A percentile compares a stretch with the other conserved stretches of the same genome.
Conservation (phyloP, 1,140 invertebrate genomes). For the Drosophila sechellia region DNA sequence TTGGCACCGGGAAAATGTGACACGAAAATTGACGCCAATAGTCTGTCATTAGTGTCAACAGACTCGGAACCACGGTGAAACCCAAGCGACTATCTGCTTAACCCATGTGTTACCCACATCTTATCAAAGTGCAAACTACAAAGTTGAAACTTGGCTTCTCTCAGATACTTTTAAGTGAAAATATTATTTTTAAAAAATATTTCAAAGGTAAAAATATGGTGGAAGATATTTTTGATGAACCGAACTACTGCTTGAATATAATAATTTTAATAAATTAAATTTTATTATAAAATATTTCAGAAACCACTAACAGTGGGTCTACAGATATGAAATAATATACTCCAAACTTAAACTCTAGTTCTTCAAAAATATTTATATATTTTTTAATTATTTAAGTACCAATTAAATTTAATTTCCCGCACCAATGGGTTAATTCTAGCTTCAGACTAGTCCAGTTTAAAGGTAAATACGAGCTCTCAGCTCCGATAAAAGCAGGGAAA, state of each 20-base stretch:
- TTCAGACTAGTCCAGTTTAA: conserved; percentile 56
- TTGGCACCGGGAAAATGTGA: conserved; percentile 48
- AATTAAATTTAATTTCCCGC: neutral
- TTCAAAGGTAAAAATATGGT: too few relatives aligned
- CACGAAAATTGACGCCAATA: conserved; percentile 82
- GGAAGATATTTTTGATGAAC: too few relatives aligned
- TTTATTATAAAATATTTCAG: too few relatives aligned
- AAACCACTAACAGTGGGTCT: too few relatives aligned
- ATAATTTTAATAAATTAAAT: too few relatives aligned
- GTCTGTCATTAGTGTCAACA: conserved; percentile 79
- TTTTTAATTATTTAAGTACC: neutral
- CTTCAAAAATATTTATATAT: too few relatives aligned
- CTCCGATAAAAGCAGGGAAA: conserved; percentile 37
- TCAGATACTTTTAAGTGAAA: too few relatives aligned
- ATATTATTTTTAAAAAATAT: too few relatives aligned
- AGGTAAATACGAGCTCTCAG: conserved; percentile 48
- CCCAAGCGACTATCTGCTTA: conserved; percentile 31
- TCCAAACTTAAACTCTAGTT: too few relatives aligned
- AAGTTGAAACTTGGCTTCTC: neutral
- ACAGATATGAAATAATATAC: too few relatives aligned
- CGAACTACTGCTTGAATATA: too few relatives aligned
- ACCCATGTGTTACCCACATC: conserved; percentile 31
- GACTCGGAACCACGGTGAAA: conserved; percentile 11
- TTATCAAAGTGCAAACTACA: conserved; percentile 15
- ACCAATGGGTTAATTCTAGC: conserved; percentile 14